Percentiles rank a stretch among this genome's conserved stretches.
Evolutionary conservation across 1,140 invertebrate genomes (phyloP).

Genomic region (Achroia grisella): DNA sequence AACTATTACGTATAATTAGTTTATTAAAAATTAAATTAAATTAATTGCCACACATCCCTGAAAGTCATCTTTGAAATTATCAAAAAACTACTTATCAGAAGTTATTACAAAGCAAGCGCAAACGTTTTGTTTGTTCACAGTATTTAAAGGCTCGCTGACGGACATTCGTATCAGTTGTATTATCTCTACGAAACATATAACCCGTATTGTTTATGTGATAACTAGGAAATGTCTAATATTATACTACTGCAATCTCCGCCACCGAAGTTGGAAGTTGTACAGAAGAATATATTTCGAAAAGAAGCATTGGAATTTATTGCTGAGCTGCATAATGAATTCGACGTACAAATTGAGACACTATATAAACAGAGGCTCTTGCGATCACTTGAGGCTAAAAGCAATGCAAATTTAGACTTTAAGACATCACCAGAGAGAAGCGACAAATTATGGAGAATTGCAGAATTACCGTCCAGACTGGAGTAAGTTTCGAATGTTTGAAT

Average conservation of each 20-base stretch:
- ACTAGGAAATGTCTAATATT: conserved; percentile 31
- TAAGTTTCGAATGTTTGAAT: too few species aligned
- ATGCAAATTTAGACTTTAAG: conserved; percentile 40
- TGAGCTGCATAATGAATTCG: conserved; percentile 62
- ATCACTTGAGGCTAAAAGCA: conserved; percentile 34
- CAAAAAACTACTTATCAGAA: too few species aligned
- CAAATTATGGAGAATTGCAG: conserved; percentile 72
- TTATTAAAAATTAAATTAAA: too few species aligned
- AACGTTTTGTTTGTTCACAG: too few species aligned
- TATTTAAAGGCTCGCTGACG: too few species aligned
- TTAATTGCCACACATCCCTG: too few species aligned
- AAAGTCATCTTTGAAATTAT: too few species aligned
- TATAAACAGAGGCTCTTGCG: conserved; percentile 51
- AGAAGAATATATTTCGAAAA: conserved; percentile 57
- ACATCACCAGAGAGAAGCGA: conserved; percentile 43
- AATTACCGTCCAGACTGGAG: conserved; percentile 70
- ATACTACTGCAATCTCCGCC: conserved; percentile 63
- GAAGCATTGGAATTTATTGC: conserved; percentile 61
- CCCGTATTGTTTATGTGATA: too few species aligned
- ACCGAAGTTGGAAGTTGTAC: conserved; percentile 67
- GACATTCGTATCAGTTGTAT: too few species aligned
- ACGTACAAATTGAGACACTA: conserved; percentile 58
- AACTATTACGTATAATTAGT: too few species aligned
- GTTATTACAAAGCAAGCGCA: too few species aligned
- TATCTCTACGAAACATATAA: too few species aligned